These are phyloP conservation scores for Pseudomyrmex dendroicus DNA, from an alignment of 1,140 invertebrate species.

Conservation along the genomic window DNA sequence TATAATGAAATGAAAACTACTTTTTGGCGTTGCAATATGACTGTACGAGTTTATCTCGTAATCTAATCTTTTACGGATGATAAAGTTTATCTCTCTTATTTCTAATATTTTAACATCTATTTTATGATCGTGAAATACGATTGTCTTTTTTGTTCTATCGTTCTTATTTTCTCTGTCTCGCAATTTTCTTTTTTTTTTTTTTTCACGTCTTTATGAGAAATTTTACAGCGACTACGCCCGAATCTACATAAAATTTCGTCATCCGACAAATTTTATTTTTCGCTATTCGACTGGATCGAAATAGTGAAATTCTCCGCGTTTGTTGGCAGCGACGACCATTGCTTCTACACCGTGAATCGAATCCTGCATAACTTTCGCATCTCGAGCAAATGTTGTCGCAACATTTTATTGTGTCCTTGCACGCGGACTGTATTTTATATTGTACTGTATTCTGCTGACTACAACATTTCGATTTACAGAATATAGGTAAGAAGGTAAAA, in stretches of 20 bases:
- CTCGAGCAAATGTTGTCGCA: slow-evolving; percentile 32
- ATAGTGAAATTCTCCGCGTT: slow-evolving; percentile 29
- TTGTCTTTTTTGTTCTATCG: not conserved
- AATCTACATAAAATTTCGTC: slow-evolving; percentile 19
- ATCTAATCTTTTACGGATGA: no score
- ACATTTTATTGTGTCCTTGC: slow-evolving; percentile 31
- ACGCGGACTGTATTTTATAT: slow-evolving; percentile 24
- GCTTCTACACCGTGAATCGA: slow-evolving; percentile 19
- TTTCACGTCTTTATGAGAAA: not conserved
- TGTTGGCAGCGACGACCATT: slow-evolving; percentile 6
- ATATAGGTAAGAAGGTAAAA: not conserved
- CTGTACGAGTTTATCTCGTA: no score
- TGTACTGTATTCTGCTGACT: not conserved
- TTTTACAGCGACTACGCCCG: not conserved
- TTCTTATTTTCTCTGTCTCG: not conserved
- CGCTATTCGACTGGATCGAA: slow-evolving; percentile 24
- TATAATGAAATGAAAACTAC: no score
- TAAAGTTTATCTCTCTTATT: no score
- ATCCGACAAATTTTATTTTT: slow-evolving; percentile 34
- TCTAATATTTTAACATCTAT: not conserved
- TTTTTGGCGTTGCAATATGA: no score
- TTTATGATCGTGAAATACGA: slow-evolving; percentile 3
- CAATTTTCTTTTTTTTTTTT: not conserved
- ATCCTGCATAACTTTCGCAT: slow-evolving; percentile 41
- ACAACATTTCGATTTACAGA: slow-evolving; percentile 36